Evolutionary conservation across 2,797 vertebrate species (phyloP).

Genomic region (Linurgus olivaceus): DNA sequence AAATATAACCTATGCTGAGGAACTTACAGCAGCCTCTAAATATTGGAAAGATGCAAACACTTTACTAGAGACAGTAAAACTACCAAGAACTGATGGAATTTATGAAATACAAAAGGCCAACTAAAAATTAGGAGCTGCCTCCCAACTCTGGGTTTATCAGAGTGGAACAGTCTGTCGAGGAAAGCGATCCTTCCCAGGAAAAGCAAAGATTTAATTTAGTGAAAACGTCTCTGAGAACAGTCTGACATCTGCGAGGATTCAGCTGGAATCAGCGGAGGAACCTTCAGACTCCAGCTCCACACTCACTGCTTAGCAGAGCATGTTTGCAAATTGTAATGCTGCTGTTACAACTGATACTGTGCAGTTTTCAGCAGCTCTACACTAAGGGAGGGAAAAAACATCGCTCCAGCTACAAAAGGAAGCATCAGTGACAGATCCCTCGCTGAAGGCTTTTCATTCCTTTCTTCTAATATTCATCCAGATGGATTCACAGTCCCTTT

Average conservation of each 20-base stretch:
- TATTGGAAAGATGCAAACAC: background rate
- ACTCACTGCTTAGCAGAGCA: background rate
- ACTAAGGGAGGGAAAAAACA: background rate
- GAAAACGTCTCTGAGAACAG: background rate
- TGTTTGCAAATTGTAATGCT: constrained; percentile 45
- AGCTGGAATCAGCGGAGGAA: background rate
- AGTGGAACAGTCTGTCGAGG: background rate
- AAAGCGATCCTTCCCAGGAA: background rate
- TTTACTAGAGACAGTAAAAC: background rate
- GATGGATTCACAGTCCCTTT: background rate
- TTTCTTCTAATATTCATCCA: background rate
- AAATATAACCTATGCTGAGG: background rate
- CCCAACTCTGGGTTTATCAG: background rate
- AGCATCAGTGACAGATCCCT: background rate
- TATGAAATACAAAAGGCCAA: background rate
- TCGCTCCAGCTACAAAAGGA: background rate
- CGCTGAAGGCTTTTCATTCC: background rate
- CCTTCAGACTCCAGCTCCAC: background rate
- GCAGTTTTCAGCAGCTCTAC: constrained; percentile 8
- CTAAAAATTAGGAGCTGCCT: background rate
- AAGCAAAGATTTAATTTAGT: background rate
- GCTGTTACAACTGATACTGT: constrained; percentile 23
- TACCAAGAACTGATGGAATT: background rate
- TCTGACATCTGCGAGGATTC: background rate
- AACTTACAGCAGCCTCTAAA: background rate